A percentile compares a stretch with the other conserved stretches of the same genome.
These are phyloP conservation scores for Brachionus koreanus DNA, from an alignment of 1,140 invertebrate species.

Conservation along the genomic window DNA sequence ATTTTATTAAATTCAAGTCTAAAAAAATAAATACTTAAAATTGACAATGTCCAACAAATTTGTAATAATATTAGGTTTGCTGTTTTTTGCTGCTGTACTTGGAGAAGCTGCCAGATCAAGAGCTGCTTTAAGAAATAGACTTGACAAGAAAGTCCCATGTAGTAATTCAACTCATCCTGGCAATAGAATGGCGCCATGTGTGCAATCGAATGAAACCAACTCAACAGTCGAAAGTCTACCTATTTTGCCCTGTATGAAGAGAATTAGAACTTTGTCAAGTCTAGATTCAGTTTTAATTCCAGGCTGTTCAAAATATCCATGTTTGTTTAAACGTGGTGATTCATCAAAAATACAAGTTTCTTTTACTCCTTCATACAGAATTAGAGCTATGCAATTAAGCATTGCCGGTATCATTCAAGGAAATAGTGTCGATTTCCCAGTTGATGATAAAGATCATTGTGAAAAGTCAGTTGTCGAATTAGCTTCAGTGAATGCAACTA, in stretches of 20 bases:
- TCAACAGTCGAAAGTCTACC: neutral
- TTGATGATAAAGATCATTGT: slow-evolving; percentile 22
- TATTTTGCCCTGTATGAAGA: neutral
- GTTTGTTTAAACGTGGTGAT: neutral
- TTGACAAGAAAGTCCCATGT: neutral
- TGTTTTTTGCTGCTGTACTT: neutral
- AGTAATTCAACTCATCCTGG: neutral
- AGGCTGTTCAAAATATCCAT: slow-evolving; percentile 19
- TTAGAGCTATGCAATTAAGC: neutral
- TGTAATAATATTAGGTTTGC: neutral
- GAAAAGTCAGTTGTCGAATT: neutral
- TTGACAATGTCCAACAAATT: neutral
- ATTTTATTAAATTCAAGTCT: neutral
- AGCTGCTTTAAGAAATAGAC: neutral
- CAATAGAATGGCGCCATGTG: slow-evolving; percentile 11
- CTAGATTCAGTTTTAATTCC: neutral
- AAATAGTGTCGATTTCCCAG: neutral
- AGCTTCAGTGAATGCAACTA: neutral
- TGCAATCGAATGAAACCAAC: neutral
- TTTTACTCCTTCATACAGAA: neutral
- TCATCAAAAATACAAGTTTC: neutral
- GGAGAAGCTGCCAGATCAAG: neutral
- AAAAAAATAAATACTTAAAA: neutral
- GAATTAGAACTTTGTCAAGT: neutral
- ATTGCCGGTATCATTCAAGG: slow-evolving; percentile 5